Evolutionary conservation across 64 coral and sea anemone species (phyloP).

Genomic region (Anthopleura sola): DNA sequence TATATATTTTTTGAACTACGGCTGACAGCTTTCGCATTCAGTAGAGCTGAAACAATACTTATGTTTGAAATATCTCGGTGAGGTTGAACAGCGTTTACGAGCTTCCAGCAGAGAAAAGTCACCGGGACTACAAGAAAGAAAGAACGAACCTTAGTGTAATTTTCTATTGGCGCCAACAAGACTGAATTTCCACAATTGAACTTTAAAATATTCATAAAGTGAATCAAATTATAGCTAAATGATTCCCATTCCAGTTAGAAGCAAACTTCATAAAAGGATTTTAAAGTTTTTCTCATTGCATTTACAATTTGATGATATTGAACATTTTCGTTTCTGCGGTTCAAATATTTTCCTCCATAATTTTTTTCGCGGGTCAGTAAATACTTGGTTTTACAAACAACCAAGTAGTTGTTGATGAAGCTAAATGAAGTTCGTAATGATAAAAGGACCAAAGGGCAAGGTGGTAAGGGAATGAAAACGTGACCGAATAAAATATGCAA

Average conservation of each 20-base stretch:
- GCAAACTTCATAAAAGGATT: background rate
- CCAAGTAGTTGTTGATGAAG: background rate
- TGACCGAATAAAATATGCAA: background rate
- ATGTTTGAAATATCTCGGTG: background rate
- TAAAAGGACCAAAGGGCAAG: background rate
- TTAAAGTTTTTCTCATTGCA: no score
- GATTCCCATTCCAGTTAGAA: background rate
- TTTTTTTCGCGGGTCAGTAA: no score
- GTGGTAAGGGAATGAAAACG: background rate
- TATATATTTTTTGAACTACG: background rate
- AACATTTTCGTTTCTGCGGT: no score
- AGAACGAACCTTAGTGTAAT: background rate
- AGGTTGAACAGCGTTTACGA: background rate
- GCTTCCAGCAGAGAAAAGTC: background rate
- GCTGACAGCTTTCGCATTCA: background rate
- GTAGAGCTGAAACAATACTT: background rate
- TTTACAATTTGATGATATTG: no score
- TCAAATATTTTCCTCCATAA: no score
- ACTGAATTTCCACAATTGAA: background rate
- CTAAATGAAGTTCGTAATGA: background rate
- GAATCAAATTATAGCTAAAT: background rate
- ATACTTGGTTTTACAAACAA: no score
- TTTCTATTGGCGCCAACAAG: background rate
- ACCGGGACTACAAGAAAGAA: background rate
- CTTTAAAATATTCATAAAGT: conserved; percentile 4